Conservation (phyloP, 2,797 vertebrate species). For the Botia almorhae region DNA sequence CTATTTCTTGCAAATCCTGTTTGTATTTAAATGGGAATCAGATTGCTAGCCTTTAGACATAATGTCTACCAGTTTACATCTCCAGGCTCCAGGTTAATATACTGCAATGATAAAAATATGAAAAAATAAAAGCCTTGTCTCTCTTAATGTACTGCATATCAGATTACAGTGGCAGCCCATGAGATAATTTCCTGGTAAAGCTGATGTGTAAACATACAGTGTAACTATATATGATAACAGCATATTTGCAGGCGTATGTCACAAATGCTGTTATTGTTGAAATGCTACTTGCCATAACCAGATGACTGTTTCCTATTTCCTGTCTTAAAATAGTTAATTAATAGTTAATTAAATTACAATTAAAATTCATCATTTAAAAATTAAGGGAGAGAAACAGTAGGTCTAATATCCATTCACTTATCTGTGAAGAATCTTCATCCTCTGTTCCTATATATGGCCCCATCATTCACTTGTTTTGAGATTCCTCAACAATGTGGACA, state of each 20-base stretch:
- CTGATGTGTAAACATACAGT: not conserved
- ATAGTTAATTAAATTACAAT: not conserved
- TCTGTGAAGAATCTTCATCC: no score
- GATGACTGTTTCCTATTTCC: not conserved
- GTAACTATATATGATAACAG: not conserved
- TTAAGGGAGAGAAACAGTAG: not conserved
- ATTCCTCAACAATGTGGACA: no score
- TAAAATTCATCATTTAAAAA: not conserved
- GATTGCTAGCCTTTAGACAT: conserved; percentile 5
- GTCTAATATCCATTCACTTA: no score
- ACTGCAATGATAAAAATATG: not conserved
- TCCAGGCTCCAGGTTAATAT: not conserved
- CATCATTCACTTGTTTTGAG: no score
- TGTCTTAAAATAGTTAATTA: no score
- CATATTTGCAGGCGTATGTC: not conserved
- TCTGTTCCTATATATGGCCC: no score
- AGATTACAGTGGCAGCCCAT: not conserved
- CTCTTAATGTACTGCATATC: conserved; percentile 8
- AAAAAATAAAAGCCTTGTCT: not conserved
- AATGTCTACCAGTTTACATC: not conserved
- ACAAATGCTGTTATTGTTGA: not conserved
- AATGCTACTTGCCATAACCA: not conserved
- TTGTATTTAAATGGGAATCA: conserved; percentile 3
- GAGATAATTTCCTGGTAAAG: not conserved
- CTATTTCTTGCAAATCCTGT: conserved; percentile 24